Conservation (phyloP, 2,113 vertebrate genomes). For the Halichoerus grypus region DNA sequence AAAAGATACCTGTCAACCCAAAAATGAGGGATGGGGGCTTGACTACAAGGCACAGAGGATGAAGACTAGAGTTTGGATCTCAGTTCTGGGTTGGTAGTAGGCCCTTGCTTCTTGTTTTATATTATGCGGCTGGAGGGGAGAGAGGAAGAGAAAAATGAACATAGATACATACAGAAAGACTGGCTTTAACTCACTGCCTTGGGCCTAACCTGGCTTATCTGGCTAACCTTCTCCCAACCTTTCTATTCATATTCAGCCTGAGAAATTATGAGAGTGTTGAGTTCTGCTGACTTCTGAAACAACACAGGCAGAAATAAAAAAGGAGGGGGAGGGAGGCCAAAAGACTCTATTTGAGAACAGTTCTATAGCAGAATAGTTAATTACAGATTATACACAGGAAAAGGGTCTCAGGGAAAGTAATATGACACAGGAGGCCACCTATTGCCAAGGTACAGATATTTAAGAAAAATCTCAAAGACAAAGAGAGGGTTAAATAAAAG, state of each 20-base stretch:
- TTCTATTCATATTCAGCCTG: conserved; percentile 8
- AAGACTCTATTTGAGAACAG: conserved; percentile 14
- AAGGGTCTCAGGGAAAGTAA: conserved; percentile 38
- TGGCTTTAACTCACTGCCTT: neutral
- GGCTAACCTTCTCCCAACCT: neutral
- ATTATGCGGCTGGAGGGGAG: neutral
- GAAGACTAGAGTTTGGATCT: neutral
- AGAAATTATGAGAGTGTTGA: neutral
- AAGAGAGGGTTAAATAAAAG: neutral
- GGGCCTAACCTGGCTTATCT: neutral
- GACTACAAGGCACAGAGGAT: neutral
- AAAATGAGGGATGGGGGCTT: neutral
- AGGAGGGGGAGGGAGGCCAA: neutral
- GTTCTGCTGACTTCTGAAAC: neutral
- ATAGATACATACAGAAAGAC: neutral
- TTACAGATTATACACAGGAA: neutral
- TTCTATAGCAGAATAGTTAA: neutral
- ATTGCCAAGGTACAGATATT: neutral
- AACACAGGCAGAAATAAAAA: neutral
- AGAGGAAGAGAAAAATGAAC: neutral
- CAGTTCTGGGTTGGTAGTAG: neutral
- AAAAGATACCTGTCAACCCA: neutral
- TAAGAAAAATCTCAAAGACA: conserved; percentile 22
- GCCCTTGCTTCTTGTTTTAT: neutral
- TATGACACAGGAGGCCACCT: neutral